Conservation (phyloP, 2,113 vertebrate species). For the Corythoichthys intestinalis region DNA sequence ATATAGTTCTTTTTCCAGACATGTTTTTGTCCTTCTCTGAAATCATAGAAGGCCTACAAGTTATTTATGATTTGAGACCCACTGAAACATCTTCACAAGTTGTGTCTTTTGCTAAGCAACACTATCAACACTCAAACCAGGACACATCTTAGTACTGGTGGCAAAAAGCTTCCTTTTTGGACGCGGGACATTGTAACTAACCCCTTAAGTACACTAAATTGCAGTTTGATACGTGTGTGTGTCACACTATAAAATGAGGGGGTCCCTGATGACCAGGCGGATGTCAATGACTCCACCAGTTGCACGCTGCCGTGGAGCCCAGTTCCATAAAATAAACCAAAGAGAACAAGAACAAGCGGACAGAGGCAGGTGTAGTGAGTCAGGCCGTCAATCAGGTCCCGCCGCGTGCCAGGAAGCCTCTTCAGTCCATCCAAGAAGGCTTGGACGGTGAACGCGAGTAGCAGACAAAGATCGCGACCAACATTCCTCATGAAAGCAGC, state of each 20-base stretch:
- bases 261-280: slow-evolving; percentile 57
- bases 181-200: slow-evolving; percentile 48
- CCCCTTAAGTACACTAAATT: slow-evolving; percentile 61
- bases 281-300: slow-evolving; percentile 58
- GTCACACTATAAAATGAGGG: slow-evolving; percentile 65
- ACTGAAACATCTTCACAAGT: background rate
- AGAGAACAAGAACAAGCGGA: slow-evolving; percentile 34
- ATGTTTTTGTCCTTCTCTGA: too few relatives aligned
- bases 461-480: slow-evolving; percentile 27
- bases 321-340: slow-evolving; percentile 64
- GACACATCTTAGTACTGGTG: slow-evolving; percentile 35
- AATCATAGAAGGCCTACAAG: too few relatives aligned
- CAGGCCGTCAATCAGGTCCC: slow-evolving; percentile 28
- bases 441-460: slow-evolving; percentile 21
- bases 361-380: slow-evolving; percentile 56
- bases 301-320: slow-evolving; percentile 45
- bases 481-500: slow-evolving; percentile 4
- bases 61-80: too few relatives aligned
- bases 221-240: slow-evolving; percentile 63
- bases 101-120: slow-evolving; percentile 15
- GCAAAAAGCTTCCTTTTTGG: slow-evolving; percentile 41
- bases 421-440: slow-evolving; percentile 20
- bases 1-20: too few relatives aligned
- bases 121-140: slow-evolving; percentile 1
- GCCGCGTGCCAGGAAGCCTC: slow-evolving; percentile 26